Conservation (phyloP, 2,797 vertebrate genomes). For the Pseudochromis fuscus region DNA sequence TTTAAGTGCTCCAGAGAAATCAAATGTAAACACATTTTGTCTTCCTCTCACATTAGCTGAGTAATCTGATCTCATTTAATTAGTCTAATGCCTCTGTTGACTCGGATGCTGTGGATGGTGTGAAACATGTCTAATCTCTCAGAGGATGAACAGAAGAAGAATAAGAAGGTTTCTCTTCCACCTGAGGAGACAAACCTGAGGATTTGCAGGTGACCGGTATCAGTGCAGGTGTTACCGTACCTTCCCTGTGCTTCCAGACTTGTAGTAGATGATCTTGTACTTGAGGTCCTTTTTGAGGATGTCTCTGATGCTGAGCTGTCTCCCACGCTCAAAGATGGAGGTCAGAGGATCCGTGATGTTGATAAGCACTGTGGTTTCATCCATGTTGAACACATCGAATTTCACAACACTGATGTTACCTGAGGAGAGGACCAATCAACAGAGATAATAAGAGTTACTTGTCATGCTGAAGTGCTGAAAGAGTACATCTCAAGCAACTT, state of each 20-base stretch:
- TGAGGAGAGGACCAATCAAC: constrained; percentile 55
- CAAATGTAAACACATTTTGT: no score
- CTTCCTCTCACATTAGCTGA: no score
- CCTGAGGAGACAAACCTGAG: no score
- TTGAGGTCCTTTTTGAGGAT: constrained; percentile 86
- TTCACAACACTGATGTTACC: constrained; percentile 87
- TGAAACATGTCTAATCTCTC: no score
- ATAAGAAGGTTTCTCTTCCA: no score
- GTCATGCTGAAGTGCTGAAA: neutral
- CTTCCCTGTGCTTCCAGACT: constrained; percentile 89
- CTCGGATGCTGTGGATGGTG: no score
- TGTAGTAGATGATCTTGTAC: constrained; percentile 89
- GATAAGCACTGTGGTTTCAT: constrained; percentile 74
- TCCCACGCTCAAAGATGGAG: constrained; percentile 59
- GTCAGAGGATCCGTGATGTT: constrained; percentile 85
- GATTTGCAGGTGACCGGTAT: no score
- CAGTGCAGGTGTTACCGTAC: constrained; percentile 61
- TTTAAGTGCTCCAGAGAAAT: no score
- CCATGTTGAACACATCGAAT: constrained; percentile 71
- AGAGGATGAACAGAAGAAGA: no score
- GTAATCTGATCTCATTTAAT: no score
- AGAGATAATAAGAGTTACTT: neutral
- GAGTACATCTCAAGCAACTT: neutral
- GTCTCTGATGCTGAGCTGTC: constrained; percentile 85
- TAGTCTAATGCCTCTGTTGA: no score